Conservation (phyloP, 1,140 invertebrate species). For the Thereuonema tuberculata region DNA sequence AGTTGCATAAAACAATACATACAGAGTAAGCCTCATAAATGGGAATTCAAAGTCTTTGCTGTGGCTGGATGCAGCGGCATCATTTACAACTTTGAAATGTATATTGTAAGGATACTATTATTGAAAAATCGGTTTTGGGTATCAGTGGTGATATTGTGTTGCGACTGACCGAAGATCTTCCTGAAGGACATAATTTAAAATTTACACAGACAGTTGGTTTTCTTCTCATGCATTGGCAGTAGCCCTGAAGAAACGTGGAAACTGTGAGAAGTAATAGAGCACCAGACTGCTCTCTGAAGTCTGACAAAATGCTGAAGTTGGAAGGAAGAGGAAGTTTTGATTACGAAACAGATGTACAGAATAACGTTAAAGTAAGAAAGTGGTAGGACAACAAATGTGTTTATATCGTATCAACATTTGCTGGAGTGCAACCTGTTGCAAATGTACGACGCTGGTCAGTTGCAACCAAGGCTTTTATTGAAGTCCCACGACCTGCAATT, state of each 20-base stretch:
- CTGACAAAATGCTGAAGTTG: conserved; percentile 20
- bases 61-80: conserved; percentile 26
- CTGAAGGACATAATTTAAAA: conserved; percentile 24
- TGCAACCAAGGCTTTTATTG: conserved; percentile 22
- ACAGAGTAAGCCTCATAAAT: conserved; percentile 31
- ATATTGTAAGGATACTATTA: conserved; percentile 21
- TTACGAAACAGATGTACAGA: conserved; percentile 20
- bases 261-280: conserved; percentile 29
- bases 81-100: conserved; percentile 32
- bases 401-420: conserved; percentile 29
- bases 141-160: conserved; percentile 10
- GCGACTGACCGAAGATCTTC: conserved; percentile 26
- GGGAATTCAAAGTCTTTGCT: conserved; percentile 32
- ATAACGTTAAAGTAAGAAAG: conserved; percentile 25
- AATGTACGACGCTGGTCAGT: conserved; percentile 24
- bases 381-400: conserved; percentile 35
- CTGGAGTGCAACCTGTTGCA: conserved; percentile 23
- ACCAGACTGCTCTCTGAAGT: conserved; percentile 23
- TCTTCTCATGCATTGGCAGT: conserved; percentile 16
- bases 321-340: conserved; percentile 18
- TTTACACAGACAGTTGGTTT: conserved; percentile 30
- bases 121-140: background rate
- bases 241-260: conserved; percentile 13
- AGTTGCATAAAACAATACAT: conserved; percentile 32
- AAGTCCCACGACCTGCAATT: conserved; percentile 29